phyloP scores from a whole-genome alignment of 1,140 invertebrate species.

The Calephelis virginiensis region DNA sequence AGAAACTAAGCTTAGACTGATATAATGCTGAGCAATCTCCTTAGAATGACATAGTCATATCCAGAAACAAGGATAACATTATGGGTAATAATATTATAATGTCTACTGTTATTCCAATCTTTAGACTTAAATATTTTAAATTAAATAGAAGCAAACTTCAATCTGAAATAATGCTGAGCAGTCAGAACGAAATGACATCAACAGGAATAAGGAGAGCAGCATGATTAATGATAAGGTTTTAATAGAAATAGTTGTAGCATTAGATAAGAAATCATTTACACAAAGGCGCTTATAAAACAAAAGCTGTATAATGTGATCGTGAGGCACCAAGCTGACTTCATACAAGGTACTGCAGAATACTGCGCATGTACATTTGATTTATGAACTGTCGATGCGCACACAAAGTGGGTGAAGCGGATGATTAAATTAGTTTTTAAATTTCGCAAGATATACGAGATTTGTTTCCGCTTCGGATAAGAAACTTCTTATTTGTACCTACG shows the following conservation, averaged over 20 bases:
- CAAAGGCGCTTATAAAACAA: slow-evolving; percentile 54
- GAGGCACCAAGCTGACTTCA: slow-evolving; percentile 73
- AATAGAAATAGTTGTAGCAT: slow-evolving; percentile 20
- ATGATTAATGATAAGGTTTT: slow-evolving; percentile 6
- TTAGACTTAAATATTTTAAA: no score
- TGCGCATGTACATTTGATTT: slow-evolving; percentile 59
- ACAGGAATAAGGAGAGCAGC: slow-evolving; percentile 21
- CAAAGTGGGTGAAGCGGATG: slow-evolving; percentile 33
- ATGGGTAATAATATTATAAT: no score
- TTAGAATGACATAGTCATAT: no score
- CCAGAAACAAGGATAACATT: no score
- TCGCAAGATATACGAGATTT: not conserved
- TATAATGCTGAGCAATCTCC: no score
- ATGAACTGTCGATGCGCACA: slow-evolving; percentile 56
- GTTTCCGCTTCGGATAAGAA: not conserved
- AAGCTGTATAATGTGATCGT: slow-evolving; percentile 54
- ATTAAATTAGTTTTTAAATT: slow-evolving; percentile 29
- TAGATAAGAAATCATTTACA: slow-evolving; percentile 48
- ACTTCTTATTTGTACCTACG: no score
- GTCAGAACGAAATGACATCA: slow-evolving; percentile 1
- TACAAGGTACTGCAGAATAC: slow-evolving; percentile 64
- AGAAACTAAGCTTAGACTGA: no score
- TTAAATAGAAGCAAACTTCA: no score
- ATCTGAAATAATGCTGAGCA: no score
- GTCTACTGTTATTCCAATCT: no score